phyloP scores from a whole-genome alignment of 1,140 invertebrate genomes.

The Drosophila prosaltans region DNA sequence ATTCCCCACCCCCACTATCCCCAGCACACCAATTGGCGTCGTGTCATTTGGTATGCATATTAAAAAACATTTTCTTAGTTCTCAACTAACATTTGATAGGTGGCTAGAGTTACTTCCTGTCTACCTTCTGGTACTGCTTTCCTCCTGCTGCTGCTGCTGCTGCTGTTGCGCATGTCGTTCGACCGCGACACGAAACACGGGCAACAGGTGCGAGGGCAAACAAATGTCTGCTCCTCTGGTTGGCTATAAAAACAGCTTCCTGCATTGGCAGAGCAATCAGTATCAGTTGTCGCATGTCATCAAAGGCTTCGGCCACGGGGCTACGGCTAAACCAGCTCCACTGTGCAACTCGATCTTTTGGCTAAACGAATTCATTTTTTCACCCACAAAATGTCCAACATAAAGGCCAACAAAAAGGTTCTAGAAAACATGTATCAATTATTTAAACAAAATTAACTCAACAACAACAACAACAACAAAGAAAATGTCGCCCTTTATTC shows the following conservation, averaged over 20 bases:
- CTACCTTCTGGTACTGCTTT: slow-evolving; percentile 14
- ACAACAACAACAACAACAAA: slow-evolving; percentile 19
- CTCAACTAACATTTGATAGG: slow-evolving; percentile 41
- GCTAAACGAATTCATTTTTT: slow-evolving; percentile 4
- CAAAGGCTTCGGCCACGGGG: slow-evolving; percentile 12
- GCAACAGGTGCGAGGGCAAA: slow-evolving; percentile 61
- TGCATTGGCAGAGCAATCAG: slow-evolving; percentile 1
- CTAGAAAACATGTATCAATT: slow-evolving; percentile 12
- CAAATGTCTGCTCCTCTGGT: background rate
- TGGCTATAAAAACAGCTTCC: slow-evolving; percentile 61
- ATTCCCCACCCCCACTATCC: slow-evolving; percentile 16
- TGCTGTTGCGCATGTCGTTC: slow-evolving; percentile 62
- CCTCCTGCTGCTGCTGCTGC: background rate
- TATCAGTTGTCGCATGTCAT: slow-evolving; percentile 8
- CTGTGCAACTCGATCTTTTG: slow-evolving; percentile 44
- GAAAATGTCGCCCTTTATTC: slow-evolving; percentile 42
- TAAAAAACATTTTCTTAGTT: slow-evolving; percentile 31
- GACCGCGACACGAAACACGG: background rate
- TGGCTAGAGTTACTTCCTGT: slow-evolving; percentile 26
- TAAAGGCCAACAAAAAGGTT: background rate
- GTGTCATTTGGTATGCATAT: slow-evolving; percentile 46
- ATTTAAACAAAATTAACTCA: slow-evolving; percentile 9
- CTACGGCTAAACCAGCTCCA: slow-evolving; percentile 8
- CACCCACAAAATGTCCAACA: slow-evolving; percentile 29
- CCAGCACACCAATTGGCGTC: slow-evolving; percentile 27